phyloP scores from a whole-genome alignment of 1,140 invertebrate genomes.

The Drosophila sp. region DNA sequence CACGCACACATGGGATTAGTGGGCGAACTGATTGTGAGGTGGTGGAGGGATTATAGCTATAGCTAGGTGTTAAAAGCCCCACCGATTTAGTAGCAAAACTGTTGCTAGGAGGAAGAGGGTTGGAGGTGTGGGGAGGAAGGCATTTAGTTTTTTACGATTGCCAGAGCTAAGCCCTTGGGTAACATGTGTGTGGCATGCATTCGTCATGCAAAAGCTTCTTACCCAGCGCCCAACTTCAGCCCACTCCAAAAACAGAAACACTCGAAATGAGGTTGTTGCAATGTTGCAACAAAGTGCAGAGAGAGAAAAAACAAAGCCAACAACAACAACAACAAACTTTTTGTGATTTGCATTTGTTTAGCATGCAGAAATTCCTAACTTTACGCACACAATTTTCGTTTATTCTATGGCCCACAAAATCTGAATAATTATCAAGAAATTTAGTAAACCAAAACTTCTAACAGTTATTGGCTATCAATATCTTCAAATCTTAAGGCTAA shows the following conservation, averaged over 20 bases:
- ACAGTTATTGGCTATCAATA: too few species aligned
- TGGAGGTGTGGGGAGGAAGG: not conserved
- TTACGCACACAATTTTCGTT: too few species aligned
- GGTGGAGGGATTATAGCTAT: not conserved
- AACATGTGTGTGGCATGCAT: conserved; percentile 15
- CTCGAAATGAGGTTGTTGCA: conserved; percentile 13
- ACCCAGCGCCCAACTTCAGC: not conserved
- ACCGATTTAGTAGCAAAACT: conserved; percentile 7
- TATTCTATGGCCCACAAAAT: too few species aligned
- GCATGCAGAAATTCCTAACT: too few species aligned
- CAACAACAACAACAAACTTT: too few species aligned
- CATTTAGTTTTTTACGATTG: conserved; percentile 8
- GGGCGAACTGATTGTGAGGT: conserved; percentile 4
- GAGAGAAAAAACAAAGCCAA: too few species aligned
- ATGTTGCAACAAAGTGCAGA: not conserved
- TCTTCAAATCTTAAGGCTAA: too few species aligned
- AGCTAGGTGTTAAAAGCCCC: conserved; percentile 16
- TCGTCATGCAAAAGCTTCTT: conserved; percentile 18
- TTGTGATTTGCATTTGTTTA: too few species aligned
- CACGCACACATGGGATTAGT: conserved; percentile 4
- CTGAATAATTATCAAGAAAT: too few species aligned
- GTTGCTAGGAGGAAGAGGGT: not conserved
- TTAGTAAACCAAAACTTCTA: too few species aligned
- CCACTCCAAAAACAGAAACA: conserved; percentile 6
- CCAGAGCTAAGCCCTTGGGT: conserved; percentile 4